A percentile compares a stretch with the other conserved stretches of the same genome.
phyloP scores from a whole-genome alignment of 2,888 invertebrate genomes.

The Pimpla rufipes region DNA sequence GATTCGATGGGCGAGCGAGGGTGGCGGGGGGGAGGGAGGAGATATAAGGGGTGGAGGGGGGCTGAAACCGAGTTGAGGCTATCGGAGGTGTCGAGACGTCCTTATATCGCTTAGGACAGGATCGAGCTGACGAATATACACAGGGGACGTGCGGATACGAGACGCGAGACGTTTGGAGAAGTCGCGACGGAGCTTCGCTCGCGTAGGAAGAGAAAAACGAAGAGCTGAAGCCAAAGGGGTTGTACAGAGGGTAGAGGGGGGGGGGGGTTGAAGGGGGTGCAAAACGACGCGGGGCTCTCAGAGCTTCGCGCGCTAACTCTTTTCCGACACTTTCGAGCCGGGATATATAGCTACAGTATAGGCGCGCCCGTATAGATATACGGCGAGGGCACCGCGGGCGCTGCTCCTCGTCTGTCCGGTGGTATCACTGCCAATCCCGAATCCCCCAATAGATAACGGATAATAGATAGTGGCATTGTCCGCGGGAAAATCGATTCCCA shows the following conservation, averaged over 20 bases:
- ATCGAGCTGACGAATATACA: conserved; percentile 9
- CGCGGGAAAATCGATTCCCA: conserved; percentile 70
- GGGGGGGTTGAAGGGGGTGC: conserved; percentile 13
- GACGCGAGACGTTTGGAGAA: background rate
- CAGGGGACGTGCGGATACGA: background rate
- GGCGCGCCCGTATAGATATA: background rate
- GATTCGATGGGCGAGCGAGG: background rate
- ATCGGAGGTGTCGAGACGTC: background rate
- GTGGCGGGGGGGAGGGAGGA: background rate
- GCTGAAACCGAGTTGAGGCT: background rate
- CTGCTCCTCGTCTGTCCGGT: conserved; percentile 38
- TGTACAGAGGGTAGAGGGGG: background rate
- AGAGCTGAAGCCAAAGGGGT: conserved; percentile 4
- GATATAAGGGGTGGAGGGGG: background rate
- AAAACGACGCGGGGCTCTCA: conserved; percentile 46
- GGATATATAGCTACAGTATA: background rate
- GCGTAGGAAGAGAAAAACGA: conserved; percentile 2
- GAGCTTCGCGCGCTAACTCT: conserved; percentile 33
- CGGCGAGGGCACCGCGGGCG: background rate
- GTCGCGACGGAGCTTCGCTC: conserved; percentile 14
- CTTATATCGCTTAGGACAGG: background rate
- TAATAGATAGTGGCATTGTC: conserved; percentile 74
- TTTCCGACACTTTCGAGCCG: conserved; percentile 42
- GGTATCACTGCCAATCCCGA: conserved; percentile 63
- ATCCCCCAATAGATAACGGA: conserved; percentile 70